phyloP scores from a whole-genome alignment of 2,888 invertebrate genomes.

The Chymomyza procnemis region DNA sequence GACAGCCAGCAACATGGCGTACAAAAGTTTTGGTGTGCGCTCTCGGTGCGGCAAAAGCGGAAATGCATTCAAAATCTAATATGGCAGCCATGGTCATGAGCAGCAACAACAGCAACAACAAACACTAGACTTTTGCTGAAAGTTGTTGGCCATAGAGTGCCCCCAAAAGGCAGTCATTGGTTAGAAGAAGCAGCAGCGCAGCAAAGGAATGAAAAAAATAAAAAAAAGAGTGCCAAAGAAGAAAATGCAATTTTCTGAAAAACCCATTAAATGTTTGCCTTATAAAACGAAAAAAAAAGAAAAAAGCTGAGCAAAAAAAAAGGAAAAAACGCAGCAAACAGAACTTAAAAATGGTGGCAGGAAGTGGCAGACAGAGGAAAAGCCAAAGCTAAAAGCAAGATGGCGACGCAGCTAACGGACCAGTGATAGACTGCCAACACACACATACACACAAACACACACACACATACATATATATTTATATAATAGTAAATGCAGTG shows the following conservation, averaged over 20 bases:
- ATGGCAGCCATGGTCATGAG: constrained; percentile 74
- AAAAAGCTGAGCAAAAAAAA: constrained; percentile 10
- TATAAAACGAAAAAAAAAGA: constrained; percentile 39
- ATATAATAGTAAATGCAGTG: neutral
- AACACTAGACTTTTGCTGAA: neutral
- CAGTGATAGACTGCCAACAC: constrained; percentile 2
- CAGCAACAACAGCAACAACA: constrained; percentile 30
- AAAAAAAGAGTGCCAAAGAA: constrained; percentile 72
- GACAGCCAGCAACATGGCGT: constrained; percentile 59
- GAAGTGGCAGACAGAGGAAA: constrained; percentile 20
- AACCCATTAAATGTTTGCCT: constrained; percentile 75
- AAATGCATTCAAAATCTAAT: constrained; percentile 75
- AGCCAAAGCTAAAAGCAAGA: constrained; percentile 23
- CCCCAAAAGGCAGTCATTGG: neutral
- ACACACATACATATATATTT: constrained; percentile 37
- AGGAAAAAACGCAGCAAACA: constrained; percentile 5
- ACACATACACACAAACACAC: neutral
- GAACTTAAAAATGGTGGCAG: constrained; percentile 12
- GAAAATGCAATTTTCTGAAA: constrained; percentile 76
- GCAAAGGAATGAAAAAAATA: constrained; percentile 52
- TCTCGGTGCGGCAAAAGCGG: constrained; percentile 66
- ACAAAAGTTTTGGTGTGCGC: constrained; percentile 65
- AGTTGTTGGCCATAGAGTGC: neutral
- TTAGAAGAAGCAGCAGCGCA: neutral
- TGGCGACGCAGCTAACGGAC: neutral